These are phyloP conservation scores for Cyclophora albipunctata DNA, from an alignment of 2,888 invertebrate species.

Conservation along the genomic window DNA sequence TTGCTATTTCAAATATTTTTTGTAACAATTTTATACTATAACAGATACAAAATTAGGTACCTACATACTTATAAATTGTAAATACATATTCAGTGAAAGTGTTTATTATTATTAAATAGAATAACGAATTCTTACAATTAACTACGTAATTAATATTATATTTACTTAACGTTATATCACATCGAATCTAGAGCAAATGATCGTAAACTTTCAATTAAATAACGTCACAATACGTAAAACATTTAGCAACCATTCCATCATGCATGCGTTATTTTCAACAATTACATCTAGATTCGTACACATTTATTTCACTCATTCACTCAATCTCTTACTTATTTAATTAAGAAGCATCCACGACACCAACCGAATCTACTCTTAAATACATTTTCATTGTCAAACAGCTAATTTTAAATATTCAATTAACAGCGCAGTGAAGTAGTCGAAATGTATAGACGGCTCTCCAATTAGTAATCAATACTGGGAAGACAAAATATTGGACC, in stretches of 20 bases:
- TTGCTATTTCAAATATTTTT: too few species aligned
- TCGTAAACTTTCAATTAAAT: constrained; percentile 1
- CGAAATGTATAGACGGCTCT: neutral
- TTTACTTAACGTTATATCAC: neutral
- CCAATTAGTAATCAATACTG: neutral
- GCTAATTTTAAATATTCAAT: neutral
- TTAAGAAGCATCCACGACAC: too few species aligned
- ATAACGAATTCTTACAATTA: too few species aligned
- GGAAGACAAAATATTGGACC: too few species aligned
- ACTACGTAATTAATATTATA: too few species aligned
- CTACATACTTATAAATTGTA: too few species aligned
- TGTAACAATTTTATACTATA: too few species aligned
- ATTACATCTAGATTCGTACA: neutral
- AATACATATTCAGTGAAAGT: too few species aligned
- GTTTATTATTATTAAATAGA: too few species aligned
- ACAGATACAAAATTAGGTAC: too few species aligned
- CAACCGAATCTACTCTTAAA: constrained; percentile 17
- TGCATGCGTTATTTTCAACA: neutral
- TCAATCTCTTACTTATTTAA: neutral
- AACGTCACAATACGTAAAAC: constrained; percentile 3
- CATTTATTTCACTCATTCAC: neutral
- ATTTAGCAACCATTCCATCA: neutral
- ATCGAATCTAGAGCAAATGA: neutral
- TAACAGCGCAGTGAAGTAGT: neutral
- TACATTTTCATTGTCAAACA: constrained; percentile 59